phyloP scores from a whole-genome alignment of 1,140 invertebrate genomes.

The Caerostris darwini region DNA sequence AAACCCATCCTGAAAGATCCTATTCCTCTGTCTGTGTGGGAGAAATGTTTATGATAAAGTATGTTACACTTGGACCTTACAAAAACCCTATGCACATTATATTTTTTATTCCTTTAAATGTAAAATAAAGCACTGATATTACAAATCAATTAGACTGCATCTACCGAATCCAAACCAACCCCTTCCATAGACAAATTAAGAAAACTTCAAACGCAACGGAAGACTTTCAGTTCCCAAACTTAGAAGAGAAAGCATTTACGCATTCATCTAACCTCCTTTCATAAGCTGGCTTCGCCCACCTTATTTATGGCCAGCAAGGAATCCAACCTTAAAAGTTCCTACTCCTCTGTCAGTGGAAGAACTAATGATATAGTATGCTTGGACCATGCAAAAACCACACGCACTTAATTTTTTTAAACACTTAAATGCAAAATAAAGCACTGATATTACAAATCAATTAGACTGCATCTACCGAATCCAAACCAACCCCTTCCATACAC shows the following conservation, averaged over 20 bases:
- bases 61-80: too few relatives aligned
- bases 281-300: background rate
- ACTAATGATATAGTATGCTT: too few relatives aligned
- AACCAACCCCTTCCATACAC: background rate
- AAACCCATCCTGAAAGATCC: too few relatives aligned
- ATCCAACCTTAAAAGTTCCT: background rate
- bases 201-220: background rate
- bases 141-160: background rate
- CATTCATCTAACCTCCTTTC: background rate
- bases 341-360: too few relatives aligned
- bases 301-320: background rate
- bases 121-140: too few relatives aligned
- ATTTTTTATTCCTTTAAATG: too few relatives aligned
- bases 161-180: background rate
- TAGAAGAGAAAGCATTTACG: background rate
- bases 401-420: too few relatives aligned
- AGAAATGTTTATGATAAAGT: too few relatives aligned
- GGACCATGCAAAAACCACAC: too few relatives aligned
- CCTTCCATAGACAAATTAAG: background rate
- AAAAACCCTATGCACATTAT: too few relatives aligned
- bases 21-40: too few relatives aligned
- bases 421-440: too few relatives aligned
- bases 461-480: background rate
- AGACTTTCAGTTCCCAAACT: background rate
- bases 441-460: background rate